These are phyloP conservation scores for Carduelis carduelis DNA, from an alignment of 2,797 vertebrate species.

Conservation along the genomic window DNA sequence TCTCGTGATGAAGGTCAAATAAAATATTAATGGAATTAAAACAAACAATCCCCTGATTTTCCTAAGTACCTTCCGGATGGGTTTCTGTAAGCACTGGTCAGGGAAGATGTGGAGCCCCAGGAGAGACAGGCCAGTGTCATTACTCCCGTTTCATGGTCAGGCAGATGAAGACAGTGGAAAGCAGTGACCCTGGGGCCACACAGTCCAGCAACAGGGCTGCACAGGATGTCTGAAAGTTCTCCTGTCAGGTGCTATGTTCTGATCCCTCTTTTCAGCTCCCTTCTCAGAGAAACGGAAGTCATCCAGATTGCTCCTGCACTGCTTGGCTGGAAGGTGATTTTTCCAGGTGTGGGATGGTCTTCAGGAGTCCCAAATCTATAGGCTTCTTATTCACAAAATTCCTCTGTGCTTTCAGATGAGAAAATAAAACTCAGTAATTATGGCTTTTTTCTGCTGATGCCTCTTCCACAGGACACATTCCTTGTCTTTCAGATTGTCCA, in stretches of 20 bases:
- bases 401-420: background rate
- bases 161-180: background rate
- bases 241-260: background rate
- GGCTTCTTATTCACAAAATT: background rate
- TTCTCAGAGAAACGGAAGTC: background rate
- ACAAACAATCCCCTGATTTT: conserved; percentile 12
- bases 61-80: background rate
- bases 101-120: background rate
- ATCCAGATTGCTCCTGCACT: background rate
- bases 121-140: background rate
- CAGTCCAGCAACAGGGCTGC: background rate
- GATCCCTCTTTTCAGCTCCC: background rate
- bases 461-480: background rate
- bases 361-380: background rate
- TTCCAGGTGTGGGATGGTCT: background rate
- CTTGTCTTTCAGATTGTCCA: background rate
- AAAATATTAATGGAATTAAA: conserved; percentile 65
- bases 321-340: background rate
- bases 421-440: background rate
- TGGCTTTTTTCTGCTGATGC: background rate
- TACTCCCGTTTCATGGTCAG: background rate
- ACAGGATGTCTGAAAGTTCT: background rate
- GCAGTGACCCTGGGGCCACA: background rate
- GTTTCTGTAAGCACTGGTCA: background rate
- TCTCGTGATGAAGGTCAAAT: conserved; percentile 38